Percentiles rank a stretch among this genome's conserved stretches.
phyloP scores from a whole-genome alignment of 2,113 vertebrate species.

The Sula dactylatra region DNA sequence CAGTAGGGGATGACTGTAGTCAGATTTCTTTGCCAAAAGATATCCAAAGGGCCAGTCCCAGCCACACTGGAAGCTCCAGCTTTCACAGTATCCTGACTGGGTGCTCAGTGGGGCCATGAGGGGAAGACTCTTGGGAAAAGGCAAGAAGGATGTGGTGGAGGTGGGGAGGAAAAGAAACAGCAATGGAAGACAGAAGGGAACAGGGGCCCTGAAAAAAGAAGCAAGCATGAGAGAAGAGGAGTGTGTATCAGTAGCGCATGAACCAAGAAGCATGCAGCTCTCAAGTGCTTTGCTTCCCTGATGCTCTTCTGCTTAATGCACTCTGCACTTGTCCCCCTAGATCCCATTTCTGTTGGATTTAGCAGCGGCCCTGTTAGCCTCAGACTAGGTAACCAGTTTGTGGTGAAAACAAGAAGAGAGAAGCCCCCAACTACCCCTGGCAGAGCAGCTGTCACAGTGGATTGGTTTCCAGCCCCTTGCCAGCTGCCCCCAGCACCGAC shows the following conservation, averaged over 20 bases:
- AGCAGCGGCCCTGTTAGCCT: background rate
- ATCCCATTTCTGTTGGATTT: background rate
- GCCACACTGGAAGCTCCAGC: background rate
- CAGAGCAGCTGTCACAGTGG: conserved; percentile 31
- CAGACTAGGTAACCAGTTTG: conserved; percentile 45
- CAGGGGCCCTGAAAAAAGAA: background rate
- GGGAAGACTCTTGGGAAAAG: background rate
- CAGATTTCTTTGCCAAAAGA: background rate
- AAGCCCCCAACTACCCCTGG: conserved; percentile 18
- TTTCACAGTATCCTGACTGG: background rate
- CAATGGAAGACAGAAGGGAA: background rate
- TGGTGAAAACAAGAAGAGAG: conserved; percentile 5
- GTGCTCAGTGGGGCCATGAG: background rate
- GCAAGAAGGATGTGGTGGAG: background rate
- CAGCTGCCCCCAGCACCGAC: conserved; percentile 33
- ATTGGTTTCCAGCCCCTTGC: conserved; percentile 35
- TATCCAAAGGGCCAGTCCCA: background rate
- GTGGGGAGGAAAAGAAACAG: background rate
- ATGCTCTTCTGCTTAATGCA: background rate
- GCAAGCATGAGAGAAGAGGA: background rate
- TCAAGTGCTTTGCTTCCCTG: background rate
- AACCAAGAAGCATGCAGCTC: background rate
- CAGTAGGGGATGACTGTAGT: background rate
- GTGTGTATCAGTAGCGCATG: background rate
- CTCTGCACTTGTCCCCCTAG: background rate